Evolutionary conservation across 2,888 invertebrate species (phyloP), one percentile per base, ranked within the genome.

Genomic region (Phalera bucephala): DNA sequence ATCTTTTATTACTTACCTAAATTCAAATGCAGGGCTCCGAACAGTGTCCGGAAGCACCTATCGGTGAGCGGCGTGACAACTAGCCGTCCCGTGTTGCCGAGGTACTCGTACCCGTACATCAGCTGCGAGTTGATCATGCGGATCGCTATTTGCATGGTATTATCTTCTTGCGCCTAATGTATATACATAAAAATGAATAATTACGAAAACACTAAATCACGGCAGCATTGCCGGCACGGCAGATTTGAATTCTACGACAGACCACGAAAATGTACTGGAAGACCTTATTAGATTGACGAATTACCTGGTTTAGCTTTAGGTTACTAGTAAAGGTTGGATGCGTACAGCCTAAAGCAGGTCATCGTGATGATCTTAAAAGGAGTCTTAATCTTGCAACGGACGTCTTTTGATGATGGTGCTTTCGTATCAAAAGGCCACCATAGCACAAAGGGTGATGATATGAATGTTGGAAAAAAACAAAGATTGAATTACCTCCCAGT

Each of bases 11-110:
- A 17, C 17, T n/a, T 8, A 92, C 93, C 95, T 62, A 98, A 91
- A 84, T 97, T 95, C 46, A 98, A 91, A 90, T 96, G 96, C 60
- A 97, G 84, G 0, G 98, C 98, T 1, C 97, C 97, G 70, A 98
- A 97, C 20, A 98, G 86, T 0, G 98, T 98, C 32, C 98, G 92
- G 77, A 97, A 98, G 76, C 96, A 96, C 27, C 98, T 92, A 84
- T 98, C 98, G 0, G 98, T 98, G 41, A 98, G 90, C 0, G 98
- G 98, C 0, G 98, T 98, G 39, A 98, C 96, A 3, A 98, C 98
- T 10, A 98, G 90, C 10, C 97, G 92, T 0, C 94, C 91, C 0
- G 95, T 94, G 72, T 98, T 98, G 1, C 97, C 98, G 33, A 99
- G 91, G 79, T 98, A 99, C 83, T 99, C 98, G 72, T 98, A 97